Base-by-base conservation (phyloP, 2,888 invertebrate genomes). In the Chrysopilus asiliformis region DNA sequence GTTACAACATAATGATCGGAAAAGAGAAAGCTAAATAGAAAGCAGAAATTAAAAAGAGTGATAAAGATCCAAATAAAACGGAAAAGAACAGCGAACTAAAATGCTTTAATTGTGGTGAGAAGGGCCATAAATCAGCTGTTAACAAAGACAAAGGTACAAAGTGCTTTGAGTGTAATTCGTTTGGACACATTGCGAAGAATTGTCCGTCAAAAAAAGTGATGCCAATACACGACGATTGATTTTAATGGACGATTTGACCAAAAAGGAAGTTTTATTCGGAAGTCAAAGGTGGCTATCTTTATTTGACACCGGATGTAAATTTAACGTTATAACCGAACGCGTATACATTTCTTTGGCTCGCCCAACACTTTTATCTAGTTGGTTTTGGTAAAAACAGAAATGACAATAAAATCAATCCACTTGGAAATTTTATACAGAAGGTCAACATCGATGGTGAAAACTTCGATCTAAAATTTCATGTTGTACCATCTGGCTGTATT, bases 401-500 rank as follows among this genome's bases (percentile, higher is more conserved):
- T n/a, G n/a, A n/a, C n/a, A n/a, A n/a, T n/a, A n/a, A n/a, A n/a
- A n/a, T n/a, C n/a, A n/a, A n/a, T n/a, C n/a, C n/a, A n/a, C n/a
- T n/a, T n/a, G n/a, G n/a, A n/a, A n/a, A n/a, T n/a, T n/a, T n/a
- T n/a, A n/a, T n/a, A n/a, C n/a, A n/a, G n/a, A n/a, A n/a, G n/a
- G n/a, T n/a, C n/a, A n/a, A n/a, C n/a, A n/a, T n/a, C n/a, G n/a
- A n/a, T n/a, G n/a, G n/a, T n/a, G n/a, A n/a, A n/a, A n/a, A n/a
- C n/a, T n/a, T n/a, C n/a, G n/a, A n/a, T n/a, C n/a, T n/a, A n/a
- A n/a, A n/a, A n/a, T n/a, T 31, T 28, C 12, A 16, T 9, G 16
- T 36, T 9, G 36, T 36, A 10, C 30, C 30, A 4, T 26, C 22
- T 8, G 24, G 28, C 5, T 35, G 35, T 20, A 38, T 41, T 17